Conservation (phyloP, 2,888 invertebrate genomes). For the Brenthis hecate region DNA sequence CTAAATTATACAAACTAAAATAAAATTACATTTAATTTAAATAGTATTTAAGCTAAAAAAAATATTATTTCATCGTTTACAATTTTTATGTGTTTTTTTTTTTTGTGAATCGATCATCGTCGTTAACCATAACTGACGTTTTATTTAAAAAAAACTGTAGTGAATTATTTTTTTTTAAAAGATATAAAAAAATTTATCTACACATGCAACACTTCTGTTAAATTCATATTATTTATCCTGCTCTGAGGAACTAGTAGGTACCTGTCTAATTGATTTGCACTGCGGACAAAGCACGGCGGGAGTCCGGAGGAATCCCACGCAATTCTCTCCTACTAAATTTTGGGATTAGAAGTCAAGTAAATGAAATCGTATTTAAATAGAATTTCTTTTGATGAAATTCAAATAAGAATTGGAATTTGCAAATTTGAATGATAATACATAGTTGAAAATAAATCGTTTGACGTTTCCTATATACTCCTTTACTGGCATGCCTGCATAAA, state of each 20-base stretch:
- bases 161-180: no score
- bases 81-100: no score
- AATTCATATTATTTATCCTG: not conserved
- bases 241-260: slow-evolving; percentile 9
- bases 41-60: no score
- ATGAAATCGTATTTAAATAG: slow-evolving; percentile 29
- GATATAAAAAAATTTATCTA: not conserved
- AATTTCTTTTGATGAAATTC: slow-evolving; percentile 31
- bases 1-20: no score
- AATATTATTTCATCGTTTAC: no score
- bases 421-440: slow-evolving; percentile 8
- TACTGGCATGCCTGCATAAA: no score
- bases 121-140: no score
- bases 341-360: slow-evolving; percentile 31
- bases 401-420: slow-evolving; percentile 12
- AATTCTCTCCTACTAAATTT: slow-evolving; percentile 29
- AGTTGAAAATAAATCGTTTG: no score
- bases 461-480: no score
- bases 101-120: no score
- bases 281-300: slow-evolving; percentile 29
- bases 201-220: slow-evolving; percentile 1
- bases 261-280: slow-evolving; percentile 25
- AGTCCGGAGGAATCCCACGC: slow-evolving; percentile 23
- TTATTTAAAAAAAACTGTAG: no score
- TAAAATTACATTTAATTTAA: no score